Percentiles rank a stretch among this genome's conserved stretches.
phyloP scores from a whole-genome alignment of 2,113 vertebrate genomes.

The Lepisosteus oculatus region DNA sequence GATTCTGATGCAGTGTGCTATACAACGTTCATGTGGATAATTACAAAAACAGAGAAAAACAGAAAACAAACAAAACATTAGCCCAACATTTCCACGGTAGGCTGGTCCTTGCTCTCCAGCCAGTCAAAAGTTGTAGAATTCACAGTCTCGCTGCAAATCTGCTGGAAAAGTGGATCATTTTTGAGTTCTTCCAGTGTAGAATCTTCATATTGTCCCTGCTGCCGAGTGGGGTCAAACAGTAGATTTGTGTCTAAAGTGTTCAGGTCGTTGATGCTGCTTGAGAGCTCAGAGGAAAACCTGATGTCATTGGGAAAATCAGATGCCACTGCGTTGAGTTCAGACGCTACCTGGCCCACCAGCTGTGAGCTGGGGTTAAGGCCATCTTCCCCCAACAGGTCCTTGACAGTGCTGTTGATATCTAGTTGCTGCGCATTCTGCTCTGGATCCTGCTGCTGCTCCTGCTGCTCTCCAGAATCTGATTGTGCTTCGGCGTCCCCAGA shows the following conservation, averaged over 20 bases:
- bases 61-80: slow-evolving; percentile 70
- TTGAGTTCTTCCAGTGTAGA: slow-evolving; percentile 86
- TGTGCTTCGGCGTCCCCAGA: slow-evolving; percentile 81
- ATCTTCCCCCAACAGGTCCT: slow-evolving; percentile 80
- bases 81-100: slow-evolving; percentile 95
- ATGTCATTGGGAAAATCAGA: slow-evolving; percentile 85
- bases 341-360: slow-evolving; percentile 78
- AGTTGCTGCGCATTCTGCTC: slow-evolving; percentile 63
- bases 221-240: slow-evolving; percentile 91
- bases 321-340: slow-evolving; percentile 69
- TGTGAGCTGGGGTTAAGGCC: slow-evolving; percentile 73
- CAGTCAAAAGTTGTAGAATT: slow-evolving; percentile 92
- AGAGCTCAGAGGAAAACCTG: slow-evolving; percentile 90
- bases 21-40: slow-evolving; percentile 47
- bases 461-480: slow-evolving; percentile 75
- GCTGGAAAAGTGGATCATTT: slow-evolving; percentile 91
- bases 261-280: slow-evolving; percentile 92
- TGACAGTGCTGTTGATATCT: slow-evolving; percentile 85
- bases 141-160: slow-evolving; percentile 87
- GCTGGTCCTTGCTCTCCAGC: slow-evolving; percentile 97
- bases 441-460: slow-evolving; percentile 62
- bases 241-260: slow-evolving; percentile 92
- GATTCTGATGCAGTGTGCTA: slow-evolving; percentile 82
- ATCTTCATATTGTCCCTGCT: slow-evolving; percentile 90
- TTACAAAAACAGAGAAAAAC: slow-evolving; percentile 45